Evolutionary conservation across 2,797 vertebrate genomes (phyloP).

Genomic region (Alcedo atthis): DNA sequence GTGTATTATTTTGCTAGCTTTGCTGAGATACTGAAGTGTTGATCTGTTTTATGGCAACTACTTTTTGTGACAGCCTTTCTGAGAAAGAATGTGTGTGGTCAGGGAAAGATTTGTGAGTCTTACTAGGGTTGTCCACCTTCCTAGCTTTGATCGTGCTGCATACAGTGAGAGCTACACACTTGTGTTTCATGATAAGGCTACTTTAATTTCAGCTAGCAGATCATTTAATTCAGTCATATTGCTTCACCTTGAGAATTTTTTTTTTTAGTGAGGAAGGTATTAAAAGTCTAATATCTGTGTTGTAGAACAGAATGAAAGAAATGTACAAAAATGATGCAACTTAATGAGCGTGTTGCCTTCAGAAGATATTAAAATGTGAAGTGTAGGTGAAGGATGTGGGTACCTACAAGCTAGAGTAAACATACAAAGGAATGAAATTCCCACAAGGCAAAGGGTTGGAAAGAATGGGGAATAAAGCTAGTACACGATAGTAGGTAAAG

Average conservation of each 20-base stretch:
- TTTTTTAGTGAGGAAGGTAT: not conserved
- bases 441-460: not conserved
- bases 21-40: not conserved
- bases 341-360: not conserved
- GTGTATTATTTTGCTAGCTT: not conserved
- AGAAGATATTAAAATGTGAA: not conserved
- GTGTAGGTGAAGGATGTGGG: not conserved
- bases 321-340: not conserved
- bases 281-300: not conserved
- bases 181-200: not conserved
- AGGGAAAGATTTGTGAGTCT: not conserved
- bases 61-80: not conserved
- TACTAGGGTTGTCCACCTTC: not conserved
- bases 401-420: not conserved
- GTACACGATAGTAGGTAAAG: not conserved
- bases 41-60: not conserved
- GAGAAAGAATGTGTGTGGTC: not conserved
- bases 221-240: not conserved
- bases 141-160: fast-evolving
- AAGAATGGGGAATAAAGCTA: not conserved
- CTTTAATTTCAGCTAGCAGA: not conserved
- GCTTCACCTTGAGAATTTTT: not conserved
- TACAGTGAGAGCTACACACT: not conserved
- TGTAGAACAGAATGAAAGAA: not conserved
- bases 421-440: not conserved